Conservation (phyloP, 2,113 vertebrate species). For the Crotalus viridis region DNA sequence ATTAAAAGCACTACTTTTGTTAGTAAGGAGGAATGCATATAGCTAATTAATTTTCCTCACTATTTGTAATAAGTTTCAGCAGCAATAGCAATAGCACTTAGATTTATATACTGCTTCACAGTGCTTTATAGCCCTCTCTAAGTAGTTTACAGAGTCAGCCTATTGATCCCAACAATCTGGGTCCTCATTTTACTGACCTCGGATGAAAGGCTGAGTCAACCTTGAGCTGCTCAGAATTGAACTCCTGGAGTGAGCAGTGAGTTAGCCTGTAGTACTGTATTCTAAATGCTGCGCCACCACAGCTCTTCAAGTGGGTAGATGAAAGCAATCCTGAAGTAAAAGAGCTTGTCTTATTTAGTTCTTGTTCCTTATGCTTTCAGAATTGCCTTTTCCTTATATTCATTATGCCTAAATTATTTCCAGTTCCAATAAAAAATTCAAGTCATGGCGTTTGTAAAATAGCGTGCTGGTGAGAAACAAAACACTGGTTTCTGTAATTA, state of each 20-base stretch:
- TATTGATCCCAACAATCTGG: no score
- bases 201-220: no score
- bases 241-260: no score
- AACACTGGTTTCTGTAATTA: constrained; percentile 1
- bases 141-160: no score
- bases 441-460: constrained; percentile 14
- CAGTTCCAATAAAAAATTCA: constrained; percentile 33
- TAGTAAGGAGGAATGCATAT: neutral
- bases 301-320: neutral
- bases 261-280: no score
- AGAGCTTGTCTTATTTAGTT: neutral
- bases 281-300: no score
- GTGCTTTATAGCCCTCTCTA: no score
- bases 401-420: neutral
- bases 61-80: neutral
- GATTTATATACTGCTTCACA: no score
- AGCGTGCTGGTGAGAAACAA: constrained; percentile 42
- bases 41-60: neutral
- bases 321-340: neutral
- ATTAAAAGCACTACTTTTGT: neutral
- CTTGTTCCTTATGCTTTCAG: neutral
- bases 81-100: no score
- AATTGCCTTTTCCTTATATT: neutral
- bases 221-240: no score
- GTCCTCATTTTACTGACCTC: no score